Conservation (phyloP, 1,140 invertebrate genomes). For the Lucilia sericata region DNA sequence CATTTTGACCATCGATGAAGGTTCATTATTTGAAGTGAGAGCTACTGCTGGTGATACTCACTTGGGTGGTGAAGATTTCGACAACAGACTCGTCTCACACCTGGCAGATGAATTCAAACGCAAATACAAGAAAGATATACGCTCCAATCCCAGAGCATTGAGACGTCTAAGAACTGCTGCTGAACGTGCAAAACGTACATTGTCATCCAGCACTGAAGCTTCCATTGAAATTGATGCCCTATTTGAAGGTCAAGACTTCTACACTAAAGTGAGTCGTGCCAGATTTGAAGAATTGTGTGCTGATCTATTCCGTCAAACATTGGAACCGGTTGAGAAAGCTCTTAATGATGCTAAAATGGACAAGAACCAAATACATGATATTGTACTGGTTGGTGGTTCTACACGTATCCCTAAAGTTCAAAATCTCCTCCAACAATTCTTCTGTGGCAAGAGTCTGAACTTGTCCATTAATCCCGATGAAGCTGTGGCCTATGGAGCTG, state of each 20-base stretch:
- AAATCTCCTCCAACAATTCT: conserved; percentile 74
- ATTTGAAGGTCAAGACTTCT: conserved; percentile 84
- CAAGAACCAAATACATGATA: conserved; percentile 76
- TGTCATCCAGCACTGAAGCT: conserved; percentile 77
- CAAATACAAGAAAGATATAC: conserved; percentile 85
- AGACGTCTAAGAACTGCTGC: conserved; percentile 81
- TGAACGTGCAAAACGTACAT: conserved; percentile 77
- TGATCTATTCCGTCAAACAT: conserved; percentile 80
- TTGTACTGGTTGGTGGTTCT: conserved; percentile 75
- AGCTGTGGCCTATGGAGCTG: conserved; percentile 79
- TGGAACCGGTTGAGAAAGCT: conserved; percentile 80
- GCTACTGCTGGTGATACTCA: conserved; percentile 83
- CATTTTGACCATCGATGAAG: conserved; percentile 87
- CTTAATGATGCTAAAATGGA: conserved; percentile 82
- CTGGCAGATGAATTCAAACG: conserved; percentile 83
- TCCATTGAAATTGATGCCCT: conserved; percentile 81
- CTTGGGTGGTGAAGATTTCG: conserved; percentile 81
- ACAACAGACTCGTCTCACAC: conserved; percentile 86
- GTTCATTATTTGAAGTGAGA: conserved; percentile 82
- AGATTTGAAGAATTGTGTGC: conserved; percentile 88
- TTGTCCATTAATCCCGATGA: conserved; percentile 85
- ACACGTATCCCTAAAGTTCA: conserved; percentile 77
- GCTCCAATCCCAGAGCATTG: conserved; percentile 80
- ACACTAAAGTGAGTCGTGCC: conserved; percentile 85
- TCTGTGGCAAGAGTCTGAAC: conserved; percentile 76